Conservation (phyloP, 1,140 invertebrate species). For the Apis florea region DNA sequence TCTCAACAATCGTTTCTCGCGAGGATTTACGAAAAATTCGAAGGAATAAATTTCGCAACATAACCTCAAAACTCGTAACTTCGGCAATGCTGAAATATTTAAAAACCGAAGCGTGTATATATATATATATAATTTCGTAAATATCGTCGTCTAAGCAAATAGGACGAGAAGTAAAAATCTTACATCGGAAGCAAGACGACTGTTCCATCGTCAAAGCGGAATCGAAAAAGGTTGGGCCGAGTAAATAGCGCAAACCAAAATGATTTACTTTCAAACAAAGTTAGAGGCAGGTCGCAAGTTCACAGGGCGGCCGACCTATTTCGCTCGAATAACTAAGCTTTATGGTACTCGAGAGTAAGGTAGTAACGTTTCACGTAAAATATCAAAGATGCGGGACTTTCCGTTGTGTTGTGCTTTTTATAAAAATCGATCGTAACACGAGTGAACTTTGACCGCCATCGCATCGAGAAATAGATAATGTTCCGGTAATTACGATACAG, state of each 20-base stretch:
- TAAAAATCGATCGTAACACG: background rate
- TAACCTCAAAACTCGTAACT: too few relatives aligned
- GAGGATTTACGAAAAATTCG: too few relatives aligned
- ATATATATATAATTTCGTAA: too few relatives aligned
- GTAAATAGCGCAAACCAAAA: conserved; percentile 16
- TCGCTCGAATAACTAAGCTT: conserved; percentile 34
- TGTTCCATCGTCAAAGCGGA: background rate
- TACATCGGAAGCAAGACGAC: background rate
- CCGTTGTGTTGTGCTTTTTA: background rate
- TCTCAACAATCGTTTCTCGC: too few relatives aligned
- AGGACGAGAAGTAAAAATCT: too few relatives aligned
- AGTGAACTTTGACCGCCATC: too few relatives aligned
- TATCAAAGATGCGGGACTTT: conserved; percentile 5
- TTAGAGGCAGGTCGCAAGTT: conserved; percentile 16
- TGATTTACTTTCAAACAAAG: conserved; percentile 41
- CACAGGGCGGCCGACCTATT: conserved; percentile 32
- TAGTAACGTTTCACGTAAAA: conserved; percentile 6
- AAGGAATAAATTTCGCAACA: too few relatives aligned
- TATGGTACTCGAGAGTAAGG: conserved; percentile 9
- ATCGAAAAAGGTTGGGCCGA: background rate
- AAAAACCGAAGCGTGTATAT: too few relatives aligned
- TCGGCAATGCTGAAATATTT: too few relatives aligned
- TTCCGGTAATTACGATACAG: too few relatives aligned
- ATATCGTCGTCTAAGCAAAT: too few relatives aligned
- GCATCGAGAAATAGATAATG: too few relatives aligned